Conservation (phyloP, 2,888 invertebrate species). For the Tipula helvola region DNA sequence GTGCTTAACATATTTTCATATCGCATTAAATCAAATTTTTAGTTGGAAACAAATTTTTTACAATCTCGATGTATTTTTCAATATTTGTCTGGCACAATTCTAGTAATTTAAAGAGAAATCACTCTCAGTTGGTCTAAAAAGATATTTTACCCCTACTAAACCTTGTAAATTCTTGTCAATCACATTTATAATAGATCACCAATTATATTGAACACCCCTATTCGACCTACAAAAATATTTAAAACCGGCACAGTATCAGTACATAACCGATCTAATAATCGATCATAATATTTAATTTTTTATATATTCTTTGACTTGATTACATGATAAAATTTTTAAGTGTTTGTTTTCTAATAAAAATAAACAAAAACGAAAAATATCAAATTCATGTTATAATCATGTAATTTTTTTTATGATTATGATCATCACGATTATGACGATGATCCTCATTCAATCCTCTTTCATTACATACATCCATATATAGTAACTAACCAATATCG, state of each 20-base stretch:
- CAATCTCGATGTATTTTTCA: too few species aligned
- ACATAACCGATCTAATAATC: background rate
- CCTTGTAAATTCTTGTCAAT: too few species aligned
- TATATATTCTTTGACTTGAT: background rate
- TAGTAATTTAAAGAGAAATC: too few species aligned
- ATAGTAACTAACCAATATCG: background rate
- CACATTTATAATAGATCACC: too few species aligned
- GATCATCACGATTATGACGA: background rate
- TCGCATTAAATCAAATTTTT: too few species aligned
- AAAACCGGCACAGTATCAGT: background rate
- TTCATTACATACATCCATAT: background rate
- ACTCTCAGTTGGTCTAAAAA: too few species aligned
- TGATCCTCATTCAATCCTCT: background rate
- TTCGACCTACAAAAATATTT: background rate
- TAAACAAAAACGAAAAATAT: background rate
- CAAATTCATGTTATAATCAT: slow-evolving; percentile 4
- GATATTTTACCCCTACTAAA: too few species aligned
- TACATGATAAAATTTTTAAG: background rate
- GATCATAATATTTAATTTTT: background rate
- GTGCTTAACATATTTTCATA: too few species aligned
- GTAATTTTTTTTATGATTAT: background rate
- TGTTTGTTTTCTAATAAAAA: background rate
- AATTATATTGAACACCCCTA: background rate
- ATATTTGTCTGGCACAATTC: too few species aligned
- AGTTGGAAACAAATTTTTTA: too few species aligned